Conservation (phyloP, 1,140 invertebrate genomes). For the Trachelipus rathkii region DNA sequence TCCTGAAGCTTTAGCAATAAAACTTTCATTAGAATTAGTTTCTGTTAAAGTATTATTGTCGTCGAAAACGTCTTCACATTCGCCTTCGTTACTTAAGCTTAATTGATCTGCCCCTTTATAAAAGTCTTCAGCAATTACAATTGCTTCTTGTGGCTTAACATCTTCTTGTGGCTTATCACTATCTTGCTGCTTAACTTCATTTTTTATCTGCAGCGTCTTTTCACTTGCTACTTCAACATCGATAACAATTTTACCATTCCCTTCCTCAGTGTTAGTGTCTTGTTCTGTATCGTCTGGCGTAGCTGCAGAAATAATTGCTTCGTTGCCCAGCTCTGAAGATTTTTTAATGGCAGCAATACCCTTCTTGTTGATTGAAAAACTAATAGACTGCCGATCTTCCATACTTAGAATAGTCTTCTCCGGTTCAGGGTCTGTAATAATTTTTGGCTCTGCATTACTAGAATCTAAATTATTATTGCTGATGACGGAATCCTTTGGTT, state of each 20-base stretch:
- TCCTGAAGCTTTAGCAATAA: conserved; percentile 26
- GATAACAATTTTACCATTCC: no score
- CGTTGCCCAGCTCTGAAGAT: not conserved
- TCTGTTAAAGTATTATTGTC: conserved; percentile 7
- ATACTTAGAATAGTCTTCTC: conserved; percentile 6
- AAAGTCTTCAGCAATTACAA: conserved; percentile 22
- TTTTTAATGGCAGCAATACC: not conserved
- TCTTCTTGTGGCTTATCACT: no score
- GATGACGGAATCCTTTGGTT: conserved; percentile 24
- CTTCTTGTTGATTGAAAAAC: not conserved
- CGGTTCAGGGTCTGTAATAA: conserved; percentile 26
- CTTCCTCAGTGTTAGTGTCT: no score
- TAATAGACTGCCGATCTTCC: not conserved
- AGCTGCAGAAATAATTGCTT: not conserved
- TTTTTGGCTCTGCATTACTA: conserved; percentile 35
- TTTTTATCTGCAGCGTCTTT: no score
- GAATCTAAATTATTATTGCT: conserved; percentile 37
- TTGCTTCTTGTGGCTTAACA: not conserved
- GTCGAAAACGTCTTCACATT: conserved; percentile 19
- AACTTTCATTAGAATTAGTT: conserved; percentile 25
- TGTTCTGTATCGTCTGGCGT: not conserved
- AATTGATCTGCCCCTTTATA: conserved; percentile 30
- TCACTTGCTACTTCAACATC: no score
- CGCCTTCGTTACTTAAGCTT: conserved; percentile 31
- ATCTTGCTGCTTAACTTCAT: no score